These are phyloP conservation scores for Phasianus colchicus DNA, from an alignment of 2,113 vertebrate genomes.

Conservation along the genomic window DNA sequence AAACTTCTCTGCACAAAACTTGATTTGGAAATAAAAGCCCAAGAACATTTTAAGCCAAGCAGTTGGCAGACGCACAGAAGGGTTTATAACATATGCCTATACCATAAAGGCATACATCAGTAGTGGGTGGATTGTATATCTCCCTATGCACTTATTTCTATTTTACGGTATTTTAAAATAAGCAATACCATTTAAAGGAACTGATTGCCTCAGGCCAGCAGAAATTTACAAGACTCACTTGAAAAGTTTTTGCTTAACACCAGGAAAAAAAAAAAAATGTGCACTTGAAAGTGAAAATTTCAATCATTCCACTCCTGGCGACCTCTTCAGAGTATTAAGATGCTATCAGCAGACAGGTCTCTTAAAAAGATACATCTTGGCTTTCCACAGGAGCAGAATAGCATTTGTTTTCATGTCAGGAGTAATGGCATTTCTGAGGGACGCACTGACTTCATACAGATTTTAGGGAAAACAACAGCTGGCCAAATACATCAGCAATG, in stretches of 20 bases:
- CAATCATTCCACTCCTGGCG: neutral
- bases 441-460: slow-evolving; percentile 31
- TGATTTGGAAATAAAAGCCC: slow-evolving; percentile 22
- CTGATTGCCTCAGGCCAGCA: slow-evolving; percentile 6
- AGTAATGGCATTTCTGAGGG: neutral
- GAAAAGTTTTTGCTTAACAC: slow-evolving; percentile 34
- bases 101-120: slow-evolving; percentile 17
- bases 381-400: neutral
- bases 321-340: slow-evolving; percentile 48
- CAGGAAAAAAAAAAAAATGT: neutral
- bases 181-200: slow-evolving; percentile 54
- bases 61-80: slow-evolving; percentile 3
- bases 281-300: slow-evolving; percentile 21
- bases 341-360: neutral
- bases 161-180: slow-evolving; percentile 54
- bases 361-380: slow-evolving; percentile 26
- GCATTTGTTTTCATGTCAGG: slow-evolving; percentile 41
- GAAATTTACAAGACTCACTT: slow-evolving; percentile 37
- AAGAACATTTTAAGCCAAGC: slow-evolving; percentile 1
- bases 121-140: slow-evolving; percentile 26
- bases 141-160: slow-evolving; percentile 39
- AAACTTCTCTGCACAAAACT: neutral
- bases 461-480: slow-evolving; percentile 26
- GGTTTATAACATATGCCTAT: slow-evolving; percentile 16
- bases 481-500: neutral